Evolutionary conservation across 2,888 invertebrate species (phyloP).

Genomic region (Ceraclea dissimilis): DNA sequence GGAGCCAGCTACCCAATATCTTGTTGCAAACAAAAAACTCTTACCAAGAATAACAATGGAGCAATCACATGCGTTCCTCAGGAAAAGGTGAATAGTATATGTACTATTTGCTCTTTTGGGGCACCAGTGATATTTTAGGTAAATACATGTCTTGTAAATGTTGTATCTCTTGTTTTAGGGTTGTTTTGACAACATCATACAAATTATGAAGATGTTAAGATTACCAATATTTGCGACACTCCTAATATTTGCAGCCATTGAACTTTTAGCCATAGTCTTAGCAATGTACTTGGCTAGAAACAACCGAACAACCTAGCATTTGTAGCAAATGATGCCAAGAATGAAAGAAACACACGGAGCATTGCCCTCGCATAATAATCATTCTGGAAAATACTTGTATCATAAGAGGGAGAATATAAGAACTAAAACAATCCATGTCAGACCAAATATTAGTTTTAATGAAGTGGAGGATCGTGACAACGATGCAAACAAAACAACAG

Average conservation of each 20-base stretch:
- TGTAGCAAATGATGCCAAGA: not conserved
- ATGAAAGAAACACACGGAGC: not conserved
- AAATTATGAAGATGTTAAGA: not conserved
- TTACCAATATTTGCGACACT: not conserved
- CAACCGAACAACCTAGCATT: not conserved
- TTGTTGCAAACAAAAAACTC: not conserved
- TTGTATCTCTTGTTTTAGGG: not conserved
- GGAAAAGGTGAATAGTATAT: conserved; percentile 1
- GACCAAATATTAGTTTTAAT: not conserved
- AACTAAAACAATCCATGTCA: not conserved
- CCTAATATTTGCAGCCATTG: not conserved
- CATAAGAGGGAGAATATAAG: not conserved
- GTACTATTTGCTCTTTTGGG: too few relatives aligned
- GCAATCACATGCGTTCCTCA: conserved; percentile 2
- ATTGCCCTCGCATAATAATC: not conserved
- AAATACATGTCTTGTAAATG: too few relatives aligned
- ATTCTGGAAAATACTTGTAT: not conserved
- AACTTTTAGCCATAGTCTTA: not conserved
- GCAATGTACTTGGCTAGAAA: conserved; percentile 4
- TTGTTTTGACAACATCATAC: conserved; percentile 5
- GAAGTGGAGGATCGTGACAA: not conserved
- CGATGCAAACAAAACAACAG: not conserved
- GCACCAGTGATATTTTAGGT: too few relatives aligned
- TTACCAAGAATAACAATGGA: not conserved
- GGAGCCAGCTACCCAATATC: conserved; percentile 3